phyloP scores from a whole-genome alignment of 2,888 invertebrate genomes.

The Colostygia pectinataria region DNA sequence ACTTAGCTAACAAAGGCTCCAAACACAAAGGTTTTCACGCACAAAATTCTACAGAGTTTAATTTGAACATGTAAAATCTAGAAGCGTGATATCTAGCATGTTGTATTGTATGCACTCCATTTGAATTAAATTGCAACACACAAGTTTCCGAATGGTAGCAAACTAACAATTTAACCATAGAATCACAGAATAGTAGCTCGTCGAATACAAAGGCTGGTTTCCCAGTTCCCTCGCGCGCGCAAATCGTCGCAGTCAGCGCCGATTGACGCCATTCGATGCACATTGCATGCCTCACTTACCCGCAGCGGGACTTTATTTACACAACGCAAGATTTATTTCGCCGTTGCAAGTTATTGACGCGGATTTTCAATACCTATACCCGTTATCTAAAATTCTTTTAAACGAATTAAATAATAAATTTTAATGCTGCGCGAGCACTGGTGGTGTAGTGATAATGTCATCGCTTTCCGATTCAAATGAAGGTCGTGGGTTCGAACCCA shows the following conservation, averaged over 20 bases:
- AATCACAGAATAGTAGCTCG: slow-evolving; percentile 19
- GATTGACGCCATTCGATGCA: slow-evolving; percentile 35
- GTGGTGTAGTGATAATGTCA: too few species aligned
- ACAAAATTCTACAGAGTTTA: too few species aligned
- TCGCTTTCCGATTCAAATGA: too few species aligned
- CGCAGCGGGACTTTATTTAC: slow-evolving; percentile 38
- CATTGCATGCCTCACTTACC: slow-evolving; percentile 34
- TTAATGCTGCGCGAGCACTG: too few species aligned
- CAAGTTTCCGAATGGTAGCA: slow-evolving; percentile 16
- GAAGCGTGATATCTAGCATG: slow-evolving; percentile 3
- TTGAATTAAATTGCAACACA: slow-evolving; percentile 21
- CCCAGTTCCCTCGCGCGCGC: slow-evolving; percentile 18
- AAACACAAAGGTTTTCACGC: too few species aligned
- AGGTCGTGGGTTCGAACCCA: too few species aligned
- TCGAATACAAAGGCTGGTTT: slow-evolving; percentile 23
- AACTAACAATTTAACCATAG: slow-evolving; percentile 27
- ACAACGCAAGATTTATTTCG: slow-evolving; percentile 39
- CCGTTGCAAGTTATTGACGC: slow-evolving; percentile 7
- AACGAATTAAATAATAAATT: too few species aligned
- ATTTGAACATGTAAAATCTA: slow-evolving; percentile 3
- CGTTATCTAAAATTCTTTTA: too few species aligned
- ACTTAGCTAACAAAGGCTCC: too few species aligned
- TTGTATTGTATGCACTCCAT: slow-evolving; percentile 13
- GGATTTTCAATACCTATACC: too few species aligned
- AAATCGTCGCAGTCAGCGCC: slow-evolving; percentile 37